Base-by-base conservation (phyloP, 2,888 invertebrate species). In the Drosophila limbata region DNA sequence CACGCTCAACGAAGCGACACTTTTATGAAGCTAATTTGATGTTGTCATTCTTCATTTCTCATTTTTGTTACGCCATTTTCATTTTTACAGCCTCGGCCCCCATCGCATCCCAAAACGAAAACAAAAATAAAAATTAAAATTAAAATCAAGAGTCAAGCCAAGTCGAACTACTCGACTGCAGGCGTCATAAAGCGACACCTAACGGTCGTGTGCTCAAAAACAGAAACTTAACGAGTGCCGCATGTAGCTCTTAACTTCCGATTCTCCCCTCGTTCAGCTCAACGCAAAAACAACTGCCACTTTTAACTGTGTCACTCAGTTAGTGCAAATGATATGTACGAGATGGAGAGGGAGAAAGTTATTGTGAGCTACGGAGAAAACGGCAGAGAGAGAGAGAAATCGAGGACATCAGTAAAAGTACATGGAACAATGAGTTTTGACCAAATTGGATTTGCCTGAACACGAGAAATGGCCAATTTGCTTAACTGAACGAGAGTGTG, bases 1-100 rank as follows among this genome's bases (percentile, higher is more conserved):
- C 48, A 55, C 37, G 44, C 64, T 60, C 47, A 45, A 21, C 47
- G 48, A 62, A 53, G 76, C 69, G 83, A 85, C 88, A 77, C 81
- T 84, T 88, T 84, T 85, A 88, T 84, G 86, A 80, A 84, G 84
- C 84, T 84, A 84, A 84, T 88, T 84, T 84, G 85, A 87, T 87
- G 88, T 85, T 87, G 84, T 84, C 84, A 80, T 84, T 84, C 84
- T 84, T 84, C 88, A 84, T 84, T 84, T 87, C 83, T 76, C 72
- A 79, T 80, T 82, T 84, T 82, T 87, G 84, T 87, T 75, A 75
- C 71, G 73, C 85, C 88, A 84, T 87, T 84, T 76, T 71, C 85
- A 59, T 77, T 87, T 83, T 87, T 79, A 83, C 87, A 73, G 69
- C 79, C 40, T 21, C 25, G 13, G 4, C 17, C 4, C 21, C 5